Conservation (phyloP, 2,888 invertebrate genomes). For the Pandemis heparana region DNA sequence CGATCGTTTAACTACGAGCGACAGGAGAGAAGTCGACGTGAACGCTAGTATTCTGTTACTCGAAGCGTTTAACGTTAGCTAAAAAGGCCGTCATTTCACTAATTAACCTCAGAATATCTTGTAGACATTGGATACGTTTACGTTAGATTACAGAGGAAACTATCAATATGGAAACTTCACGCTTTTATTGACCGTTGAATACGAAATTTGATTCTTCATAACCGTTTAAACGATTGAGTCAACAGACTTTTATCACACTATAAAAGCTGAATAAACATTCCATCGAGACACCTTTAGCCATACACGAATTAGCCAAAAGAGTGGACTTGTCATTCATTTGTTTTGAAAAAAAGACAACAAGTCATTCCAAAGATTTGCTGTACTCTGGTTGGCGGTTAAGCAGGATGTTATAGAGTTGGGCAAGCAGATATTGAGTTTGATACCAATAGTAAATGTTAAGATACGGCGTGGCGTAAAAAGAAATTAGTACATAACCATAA, state of each 20-base stretch:
- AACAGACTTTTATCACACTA: constrained; percentile 42
- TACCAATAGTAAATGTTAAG: no score
- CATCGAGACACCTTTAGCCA: constrained; percentile 38
- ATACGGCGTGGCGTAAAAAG: no score
- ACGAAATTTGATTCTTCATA: constrained; percentile 34
- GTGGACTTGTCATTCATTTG: no score
- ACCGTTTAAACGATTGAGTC: constrained; percentile 41
- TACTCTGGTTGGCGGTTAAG: no score
- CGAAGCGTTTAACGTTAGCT: constrained; percentile 16
- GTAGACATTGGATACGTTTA: constrained; percentile 12
- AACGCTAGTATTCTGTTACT: constrained; percentile 26
- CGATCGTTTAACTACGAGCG: background rate
- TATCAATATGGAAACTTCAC: constrained; percentile 20
- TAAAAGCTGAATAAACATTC: constrained; percentile 44
- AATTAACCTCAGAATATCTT: constrained; percentile 29
- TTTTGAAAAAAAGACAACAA: no score
- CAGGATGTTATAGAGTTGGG: no score
- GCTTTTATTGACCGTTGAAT: constrained; percentile 36
- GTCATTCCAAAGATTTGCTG: no score
- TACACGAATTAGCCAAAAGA: background rate
- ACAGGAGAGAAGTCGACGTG: constrained; percentile 2
- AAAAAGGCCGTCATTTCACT: constrained; percentile 4
- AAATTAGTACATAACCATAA: no score
- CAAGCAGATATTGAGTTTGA: no score
- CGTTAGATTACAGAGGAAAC: constrained; percentile 14